Percentiles rank a stretch among this genome's conserved stretches.
Conservation (phyloP, 2,888 invertebrate species). For the Eugnorisma glareosa region DNA sequence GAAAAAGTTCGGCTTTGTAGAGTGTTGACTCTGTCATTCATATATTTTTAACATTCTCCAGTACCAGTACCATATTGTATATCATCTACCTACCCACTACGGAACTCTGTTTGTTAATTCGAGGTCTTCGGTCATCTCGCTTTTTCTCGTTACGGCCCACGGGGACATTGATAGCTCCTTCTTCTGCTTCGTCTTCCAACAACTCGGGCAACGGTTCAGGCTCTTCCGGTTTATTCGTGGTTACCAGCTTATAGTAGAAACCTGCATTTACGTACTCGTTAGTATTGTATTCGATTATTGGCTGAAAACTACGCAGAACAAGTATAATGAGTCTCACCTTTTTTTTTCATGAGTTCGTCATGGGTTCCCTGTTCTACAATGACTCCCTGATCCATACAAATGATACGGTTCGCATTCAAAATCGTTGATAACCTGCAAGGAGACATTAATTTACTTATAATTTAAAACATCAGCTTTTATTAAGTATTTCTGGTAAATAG, state of each 20-base stretch:
- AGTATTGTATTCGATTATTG: not conserved
- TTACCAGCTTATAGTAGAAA: conserved; percentile 91
- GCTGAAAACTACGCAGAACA: not conserved
- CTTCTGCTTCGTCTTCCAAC: conserved; percentile 74
- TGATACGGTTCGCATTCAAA: conserved; percentile 93
- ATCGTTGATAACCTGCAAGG: conserved; percentile 92
- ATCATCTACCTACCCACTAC: conserved; percentile 64
- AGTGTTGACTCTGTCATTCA: not conserved
- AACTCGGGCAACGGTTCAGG: conserved; percentile 80
- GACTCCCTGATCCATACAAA: conserved; percentile 93
- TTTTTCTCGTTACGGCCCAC: conserved; percentile 67
- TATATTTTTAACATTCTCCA: not conserved
- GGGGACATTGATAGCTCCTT: conserved; percentile 23
- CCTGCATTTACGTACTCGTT: conserved; percentile 67
- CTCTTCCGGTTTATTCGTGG: conserved; percentile 88
- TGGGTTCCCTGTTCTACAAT: conserved; percentile 95
- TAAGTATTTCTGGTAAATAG: not conserved
- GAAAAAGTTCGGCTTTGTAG: not conserved
- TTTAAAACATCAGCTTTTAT: not conserved
- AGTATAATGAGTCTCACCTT: conserved; percentile 82
- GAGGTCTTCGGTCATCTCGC: conserved; percentile 74
- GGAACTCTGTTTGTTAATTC: conserved; percentile 79
- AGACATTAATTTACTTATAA: not conserved
- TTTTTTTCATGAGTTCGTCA: conserved; percentile 92
- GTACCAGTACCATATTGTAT: not conserved